Conservation (phyloP, 2,797 vertebrate species). For the Peromyscus attwateri region DNA sequence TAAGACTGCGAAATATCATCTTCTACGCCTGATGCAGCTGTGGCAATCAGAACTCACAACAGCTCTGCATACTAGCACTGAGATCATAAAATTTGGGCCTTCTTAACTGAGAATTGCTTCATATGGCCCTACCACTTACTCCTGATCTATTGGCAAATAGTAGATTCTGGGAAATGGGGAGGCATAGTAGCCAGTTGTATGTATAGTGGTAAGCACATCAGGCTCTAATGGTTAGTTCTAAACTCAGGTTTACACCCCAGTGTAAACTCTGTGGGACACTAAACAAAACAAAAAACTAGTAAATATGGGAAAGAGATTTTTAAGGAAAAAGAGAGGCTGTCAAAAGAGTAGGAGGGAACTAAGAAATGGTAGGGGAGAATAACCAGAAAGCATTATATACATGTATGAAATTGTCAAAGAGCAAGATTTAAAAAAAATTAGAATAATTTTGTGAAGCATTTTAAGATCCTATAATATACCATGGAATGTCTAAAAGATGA, state of each 20-base stretch:
- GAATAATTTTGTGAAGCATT: slow-evolving; percentile 3
- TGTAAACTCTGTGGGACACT: neutral
- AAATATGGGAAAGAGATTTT: neutral
- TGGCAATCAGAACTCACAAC: neutral
- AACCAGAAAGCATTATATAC: neutral
- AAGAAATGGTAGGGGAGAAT: neutral
- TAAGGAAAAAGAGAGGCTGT: neutral
- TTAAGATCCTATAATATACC: neutral
- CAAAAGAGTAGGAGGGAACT: neutral
- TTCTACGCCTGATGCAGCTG: neutral
- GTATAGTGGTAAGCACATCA: neutral
- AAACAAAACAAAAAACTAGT: neutral
- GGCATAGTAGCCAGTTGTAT: neutral
- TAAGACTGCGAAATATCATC: neutral
- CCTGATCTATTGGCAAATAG: neutral
- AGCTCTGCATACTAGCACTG: neutral
- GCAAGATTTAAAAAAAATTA: neutral
- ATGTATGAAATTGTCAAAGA: neutral
- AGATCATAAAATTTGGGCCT: neutral
- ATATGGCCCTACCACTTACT: neutral
- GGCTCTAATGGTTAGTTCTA: neutral
- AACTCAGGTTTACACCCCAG: no score
- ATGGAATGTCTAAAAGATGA: neutral
- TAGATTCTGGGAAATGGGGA: neutral
- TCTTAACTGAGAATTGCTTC: neutral